Percentiles rank a stretch among this genome's conserved stretches.
Conservation (phyloP, 2,888 invertebrate species). For the Pasiphila rectangulata region DNA sequence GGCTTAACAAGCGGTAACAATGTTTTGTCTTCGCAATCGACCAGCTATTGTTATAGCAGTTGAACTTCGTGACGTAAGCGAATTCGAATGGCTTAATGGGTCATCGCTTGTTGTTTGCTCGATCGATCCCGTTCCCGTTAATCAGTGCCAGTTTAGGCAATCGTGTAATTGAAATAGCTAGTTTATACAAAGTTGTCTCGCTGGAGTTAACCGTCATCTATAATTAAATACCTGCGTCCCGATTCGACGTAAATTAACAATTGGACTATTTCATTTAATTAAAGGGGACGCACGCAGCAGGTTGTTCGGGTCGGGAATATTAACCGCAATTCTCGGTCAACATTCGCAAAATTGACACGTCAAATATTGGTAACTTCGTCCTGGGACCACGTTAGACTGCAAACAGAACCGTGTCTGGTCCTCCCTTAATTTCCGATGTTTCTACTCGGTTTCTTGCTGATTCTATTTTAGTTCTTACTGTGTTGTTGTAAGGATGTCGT, state of each 20-base stretch:
- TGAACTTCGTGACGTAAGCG: constrained; percentile 42
- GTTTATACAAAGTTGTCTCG: constrained; percentile 32
- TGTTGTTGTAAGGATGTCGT: constrained; percentile 50
- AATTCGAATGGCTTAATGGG: constrained; percentile 37
- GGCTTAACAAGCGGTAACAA: constrained; percentile 71
- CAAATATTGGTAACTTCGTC: constrained; percentile 82
- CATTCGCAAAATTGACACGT: constrained; percentile 82
- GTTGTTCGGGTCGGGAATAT: constrained; percentile 75
- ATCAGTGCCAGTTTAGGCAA: constrained; percentile 28
- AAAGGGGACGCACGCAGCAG: constrained; percentile 65
- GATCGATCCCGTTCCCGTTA: constrained; percentile 28
- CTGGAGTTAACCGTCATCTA: constrained; percentile 35
- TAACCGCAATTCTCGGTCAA: constrained; percentile 81
- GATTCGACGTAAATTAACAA: constrained; percentile 66
- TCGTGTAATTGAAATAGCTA: constrained; percentile 32
- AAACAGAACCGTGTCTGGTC: constrained; percentile 80
- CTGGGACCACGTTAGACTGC: constrained; percentile 79
- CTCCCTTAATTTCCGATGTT: constrained; percentile 81
- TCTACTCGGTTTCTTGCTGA: constrained; percentile 49
- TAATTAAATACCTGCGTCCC: constrained; percentile 51
- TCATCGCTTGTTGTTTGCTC: constrained; percentile 30
- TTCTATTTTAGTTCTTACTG: constrained; percentile 49
- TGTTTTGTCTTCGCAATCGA: constrained; percentile 68
- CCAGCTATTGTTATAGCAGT: constrained; percentile 55
- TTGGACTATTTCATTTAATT: constrained; percentile 77